A percentile compares a stretch with the other conserved stretches of the same genome.
phyloP scores from a whole-genome alignment of 2,797 vertebrate species.

The Sebastes umbrosus region DNA sequence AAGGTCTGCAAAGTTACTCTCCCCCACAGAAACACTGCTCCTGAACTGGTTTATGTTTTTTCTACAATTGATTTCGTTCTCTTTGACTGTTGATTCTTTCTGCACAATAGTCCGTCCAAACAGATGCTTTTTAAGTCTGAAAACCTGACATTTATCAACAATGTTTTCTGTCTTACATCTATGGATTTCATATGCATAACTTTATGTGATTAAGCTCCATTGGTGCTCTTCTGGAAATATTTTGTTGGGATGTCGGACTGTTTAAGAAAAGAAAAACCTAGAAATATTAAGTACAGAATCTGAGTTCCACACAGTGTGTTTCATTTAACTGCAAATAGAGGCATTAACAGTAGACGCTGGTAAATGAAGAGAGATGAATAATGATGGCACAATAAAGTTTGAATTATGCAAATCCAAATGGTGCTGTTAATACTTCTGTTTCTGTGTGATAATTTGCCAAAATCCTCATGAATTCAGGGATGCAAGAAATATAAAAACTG shows the following conservation, averaged over 20 bases:
- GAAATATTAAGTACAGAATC: neutral
- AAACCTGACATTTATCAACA: neutral
- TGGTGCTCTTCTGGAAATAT: neutral
- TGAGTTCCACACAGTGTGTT: neutral
- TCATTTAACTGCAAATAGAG: slow-evolving; percentile 1
- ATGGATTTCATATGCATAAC: neutral
- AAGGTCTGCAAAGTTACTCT: too few species aligned
- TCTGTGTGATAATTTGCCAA: slow-evolving; percentile 6
- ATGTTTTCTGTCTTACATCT: too few species aligned
- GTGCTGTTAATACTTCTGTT: neutral
- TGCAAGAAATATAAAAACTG: neutral
- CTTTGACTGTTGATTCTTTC: neutral
- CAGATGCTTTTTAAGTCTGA: neutral
- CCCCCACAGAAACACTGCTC: too few species aligned
- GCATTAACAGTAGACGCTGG: neutral
- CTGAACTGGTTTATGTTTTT: too few species aligned
- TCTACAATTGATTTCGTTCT: neutral
- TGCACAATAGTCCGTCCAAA: neutral
- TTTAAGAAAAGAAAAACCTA: neutral
- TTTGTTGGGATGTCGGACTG: neutral
- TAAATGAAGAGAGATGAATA: slow-evolving; percentile 10
- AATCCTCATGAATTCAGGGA: neutral
- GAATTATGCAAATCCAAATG: slow-evolving; percentile 32
- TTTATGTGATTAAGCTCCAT: neutral
- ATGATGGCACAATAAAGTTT: slow-evolving; percentile 4